A percentile compares a stretch with the other conserved stretches of the same genome.
Conservation (phyloP, 2,888 invertebrate genomes). For the Ephialtes manifestator region DNA sequence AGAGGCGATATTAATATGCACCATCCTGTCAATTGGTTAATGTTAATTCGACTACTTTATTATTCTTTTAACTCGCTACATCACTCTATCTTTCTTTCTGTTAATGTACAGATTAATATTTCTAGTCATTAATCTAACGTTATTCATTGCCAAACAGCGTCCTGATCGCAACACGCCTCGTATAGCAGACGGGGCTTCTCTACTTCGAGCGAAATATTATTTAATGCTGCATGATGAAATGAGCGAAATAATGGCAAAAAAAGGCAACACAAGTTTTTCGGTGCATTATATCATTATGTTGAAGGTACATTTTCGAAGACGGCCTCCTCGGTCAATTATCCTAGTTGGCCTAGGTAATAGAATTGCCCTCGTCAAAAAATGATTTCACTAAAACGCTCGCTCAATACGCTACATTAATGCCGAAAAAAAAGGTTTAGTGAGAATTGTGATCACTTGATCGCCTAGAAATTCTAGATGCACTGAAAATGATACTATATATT, state of each 20-base stretch:
- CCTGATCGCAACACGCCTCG: conserved; percentile 46
- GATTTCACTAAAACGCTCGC: conserved; percentile 38
- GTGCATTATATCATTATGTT: conserved; percentile 6
- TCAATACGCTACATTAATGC: conserved; percentile 35
- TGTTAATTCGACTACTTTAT: not conserved
- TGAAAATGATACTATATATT: conserved; percentile 39
- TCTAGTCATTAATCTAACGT: conserved; percentile 69
- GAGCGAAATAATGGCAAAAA: conserved; percentile 14
- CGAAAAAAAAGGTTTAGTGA: conserved; percentile 30
- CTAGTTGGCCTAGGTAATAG: conserved; percentile 42
- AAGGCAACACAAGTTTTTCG: conserved; percentile 11
- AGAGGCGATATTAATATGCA: conserved; percentile 19
- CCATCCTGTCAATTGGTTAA: conserved; percentile 21
- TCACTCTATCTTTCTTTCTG: not conserved
- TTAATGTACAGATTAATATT: conserved; percentile 64
- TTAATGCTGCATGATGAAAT: not conserved
- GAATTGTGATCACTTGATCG: conserved; percentile 45
- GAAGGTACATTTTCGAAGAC: conserved; percentile 11
- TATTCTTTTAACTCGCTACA: not conserved
- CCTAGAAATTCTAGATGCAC: conserved; percentile 53
- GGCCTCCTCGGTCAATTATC: conserved; percentile 42
- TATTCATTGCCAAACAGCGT: conserved; percentile 63
- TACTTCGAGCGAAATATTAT: conserved; percentile 20
- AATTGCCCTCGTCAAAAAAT: conserved; percentile 19
- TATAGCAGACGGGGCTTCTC: conserved; percentile 13